phyloP scores from a whole-genome alignment of 2,888 invertebrate genomes.

The Sipha maydis region DNA sequence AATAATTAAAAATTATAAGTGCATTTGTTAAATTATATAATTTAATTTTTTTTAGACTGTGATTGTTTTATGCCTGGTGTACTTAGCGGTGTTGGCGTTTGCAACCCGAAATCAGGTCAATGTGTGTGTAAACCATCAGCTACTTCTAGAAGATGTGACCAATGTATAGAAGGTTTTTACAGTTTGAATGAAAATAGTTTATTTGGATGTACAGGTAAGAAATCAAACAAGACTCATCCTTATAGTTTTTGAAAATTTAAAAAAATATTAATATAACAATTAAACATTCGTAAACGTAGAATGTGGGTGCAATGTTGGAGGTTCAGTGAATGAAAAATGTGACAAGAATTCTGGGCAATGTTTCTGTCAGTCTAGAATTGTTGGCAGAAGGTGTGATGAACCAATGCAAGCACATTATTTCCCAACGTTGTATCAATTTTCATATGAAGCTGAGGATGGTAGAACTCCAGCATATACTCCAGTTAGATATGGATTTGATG shows the following conservation, averaged over 20 bases:
- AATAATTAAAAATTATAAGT: neutral
- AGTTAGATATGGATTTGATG: slow-evolving; percentile 83
- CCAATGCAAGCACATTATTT: slow-evolving; percentile 92
- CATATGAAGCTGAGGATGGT: slow-evolving; percentile 92
- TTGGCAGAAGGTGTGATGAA: slow-evolving; percentile 86
- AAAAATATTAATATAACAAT: neutral
- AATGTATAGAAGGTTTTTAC: slow-evolving; percentile 90
- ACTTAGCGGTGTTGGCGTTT: slow-evolving; percentile 86
- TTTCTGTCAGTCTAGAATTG: slow-evolving; percentile 88
- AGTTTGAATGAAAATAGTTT: slow-evolving; percentile 83
- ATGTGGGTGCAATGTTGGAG: slow-evolving; percentile 97
- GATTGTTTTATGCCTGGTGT: slow-evolving; percentile 89
- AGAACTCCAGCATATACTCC: slow-evolving; percentile 74
- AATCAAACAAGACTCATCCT: neutral
- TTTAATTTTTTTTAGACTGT: slow-evolving; percentile 74
- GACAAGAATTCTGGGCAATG: slow-evolving; percentile 90
- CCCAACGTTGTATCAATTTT: slow-evolving; percentile 92
- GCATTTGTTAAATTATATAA: neutral
- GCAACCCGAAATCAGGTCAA: slow-evolving; percentile 86
- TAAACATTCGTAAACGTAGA: slow-evolving; percentile 70
- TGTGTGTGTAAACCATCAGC: slow-evolving; percentile 94
- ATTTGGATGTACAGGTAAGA: slow-evolving; percentile 88
- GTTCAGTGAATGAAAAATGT: slow-evolving; percentile 85
- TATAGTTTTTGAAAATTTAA: neutral
- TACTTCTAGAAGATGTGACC: slow-evolving; percentile 80